Evolutionary conservation across 2,888 invertebrate species (phyloP).

Genomic region (Leptinotarsa peninsularis): DNA sequence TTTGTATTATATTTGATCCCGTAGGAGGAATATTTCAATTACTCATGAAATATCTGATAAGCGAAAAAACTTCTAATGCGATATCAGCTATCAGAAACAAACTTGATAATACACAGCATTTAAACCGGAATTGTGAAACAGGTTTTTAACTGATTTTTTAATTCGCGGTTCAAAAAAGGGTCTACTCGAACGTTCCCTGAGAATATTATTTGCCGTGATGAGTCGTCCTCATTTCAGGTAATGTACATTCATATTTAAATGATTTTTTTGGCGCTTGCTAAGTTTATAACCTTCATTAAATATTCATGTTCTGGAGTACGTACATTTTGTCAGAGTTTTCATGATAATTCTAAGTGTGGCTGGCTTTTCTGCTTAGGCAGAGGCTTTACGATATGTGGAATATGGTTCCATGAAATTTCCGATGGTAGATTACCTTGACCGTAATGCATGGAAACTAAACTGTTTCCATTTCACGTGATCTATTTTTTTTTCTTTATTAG

Average conservation of each 20-base stretch:
- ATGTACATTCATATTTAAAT: constrained; percentile 12
- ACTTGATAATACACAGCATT: constrained; percentile 11
- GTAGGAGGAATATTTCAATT: not conserved
- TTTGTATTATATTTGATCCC: not conserved
- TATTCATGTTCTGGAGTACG: constrained; percentile 2
- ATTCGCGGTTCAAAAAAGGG: not conserved
- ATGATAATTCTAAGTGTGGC: constrained; percentile 2
- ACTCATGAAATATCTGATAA: not conserved
- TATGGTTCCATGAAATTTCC: not conserved
- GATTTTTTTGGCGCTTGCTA: constrained; percentile 12
- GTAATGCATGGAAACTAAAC: not conserved
- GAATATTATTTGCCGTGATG: constrained; percentile 2
- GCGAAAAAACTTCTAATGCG: not conserved
- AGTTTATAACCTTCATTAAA: constrained; percentile 12
- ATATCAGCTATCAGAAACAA: constrained; percentile 8
- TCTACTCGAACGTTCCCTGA: not conserved
- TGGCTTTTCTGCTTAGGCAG: not conserved
- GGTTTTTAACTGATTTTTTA: not conserved
- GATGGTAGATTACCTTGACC: not conserved
- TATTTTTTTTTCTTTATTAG: too few relatives aligned
- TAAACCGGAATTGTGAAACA: constrained; percentile 6
- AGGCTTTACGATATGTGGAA: not conserved
- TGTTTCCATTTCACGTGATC: too few relatives aligned
- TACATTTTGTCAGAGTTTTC: constrained; percentile 1
- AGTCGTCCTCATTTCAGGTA: constrained; percentile 9